Conservation (phyloP, 2,797 vertebrate genomes). For the Gallirallus australis region DNA sequence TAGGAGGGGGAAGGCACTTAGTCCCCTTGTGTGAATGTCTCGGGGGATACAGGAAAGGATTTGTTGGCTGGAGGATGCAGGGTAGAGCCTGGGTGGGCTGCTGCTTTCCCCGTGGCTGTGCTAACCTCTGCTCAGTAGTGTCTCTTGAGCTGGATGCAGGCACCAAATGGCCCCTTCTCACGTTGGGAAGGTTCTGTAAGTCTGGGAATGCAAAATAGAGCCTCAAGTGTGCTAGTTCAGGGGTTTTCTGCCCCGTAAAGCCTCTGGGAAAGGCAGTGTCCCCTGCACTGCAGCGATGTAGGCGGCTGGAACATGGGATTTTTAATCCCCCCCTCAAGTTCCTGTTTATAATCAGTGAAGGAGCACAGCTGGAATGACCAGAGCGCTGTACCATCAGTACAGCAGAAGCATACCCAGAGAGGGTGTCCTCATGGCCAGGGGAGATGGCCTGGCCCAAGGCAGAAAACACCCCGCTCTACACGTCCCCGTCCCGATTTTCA, state of each 20-base stretch:
- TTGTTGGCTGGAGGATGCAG: not conserved
- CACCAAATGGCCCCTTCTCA: fast-evolving
- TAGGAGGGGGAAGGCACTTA: not conserved
- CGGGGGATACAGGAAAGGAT: not conserved
- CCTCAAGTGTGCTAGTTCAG: not conserved
- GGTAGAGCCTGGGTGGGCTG: not conserved
- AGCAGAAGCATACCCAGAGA: not conserved
- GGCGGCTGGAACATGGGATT: not conserved
- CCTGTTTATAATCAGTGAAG: not conserved
- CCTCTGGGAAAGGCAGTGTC: not conserved
- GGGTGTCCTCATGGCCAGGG: fast-evolving
- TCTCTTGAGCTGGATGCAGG: not conserved
- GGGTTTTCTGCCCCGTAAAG: not conserved
- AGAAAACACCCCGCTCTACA: not conserved
- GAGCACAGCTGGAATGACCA: not conserved
- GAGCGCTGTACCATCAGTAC: no score
- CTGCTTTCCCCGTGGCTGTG: not conserved
- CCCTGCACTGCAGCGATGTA: not conserved
- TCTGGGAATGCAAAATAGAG: not conserved
- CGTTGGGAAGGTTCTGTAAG: not conserved
- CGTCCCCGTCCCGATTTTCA: not conserved
- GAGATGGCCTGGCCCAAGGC: not conserved
- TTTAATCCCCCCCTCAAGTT: fast-evolving
- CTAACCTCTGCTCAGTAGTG: not conserved
- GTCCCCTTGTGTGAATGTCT: not conserved